Percentiles rank a stretch among this genome's conserved stretches.
phyloP scores from a whole-genome alignment of 2,113 vertebrate species.

The Oreochromis tanganicae region DNA sequence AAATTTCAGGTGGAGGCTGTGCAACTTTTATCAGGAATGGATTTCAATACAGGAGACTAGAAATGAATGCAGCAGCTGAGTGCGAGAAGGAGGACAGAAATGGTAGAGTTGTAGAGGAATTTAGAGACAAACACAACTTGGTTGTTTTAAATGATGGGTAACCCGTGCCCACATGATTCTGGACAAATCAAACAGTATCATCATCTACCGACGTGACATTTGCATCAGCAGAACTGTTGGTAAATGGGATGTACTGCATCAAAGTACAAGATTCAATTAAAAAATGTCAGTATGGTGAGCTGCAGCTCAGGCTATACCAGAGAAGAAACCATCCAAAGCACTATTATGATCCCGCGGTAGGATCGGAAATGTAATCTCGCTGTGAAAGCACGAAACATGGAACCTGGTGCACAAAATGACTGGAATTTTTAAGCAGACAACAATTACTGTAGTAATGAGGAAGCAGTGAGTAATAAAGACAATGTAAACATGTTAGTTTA shows the following conservation, averaged over 20 bases:
- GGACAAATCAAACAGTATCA: not conserved
- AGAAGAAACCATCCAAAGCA: not conserved
- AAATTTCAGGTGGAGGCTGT: no score
- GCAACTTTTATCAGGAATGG: no score
- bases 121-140: not conserved
- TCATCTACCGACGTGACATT: not conserved
- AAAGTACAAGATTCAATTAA: not conserved
- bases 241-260: not conserved
- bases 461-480: no score
- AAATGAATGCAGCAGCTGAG: not conserved
- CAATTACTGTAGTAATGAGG: no score
- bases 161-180: not conserved
- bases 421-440: no score
- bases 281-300: not conserved
- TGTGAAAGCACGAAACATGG: rapidly evolving
- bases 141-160: not conserved
- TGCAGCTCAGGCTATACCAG: rapidly evolving
- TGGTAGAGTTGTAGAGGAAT: rapidly evolving
- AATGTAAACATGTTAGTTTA: not conserved
- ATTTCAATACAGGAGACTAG: no score
- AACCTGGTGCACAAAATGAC: not conserved
- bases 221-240: rapidly evolving
- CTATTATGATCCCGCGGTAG: rapidly evolving
- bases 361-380: not conserved
- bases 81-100: not conserved